phyloP scores from a whole-genome alignment of 2,113 vertebrate genomes.

The Sturnus vulgaris region DNA sequence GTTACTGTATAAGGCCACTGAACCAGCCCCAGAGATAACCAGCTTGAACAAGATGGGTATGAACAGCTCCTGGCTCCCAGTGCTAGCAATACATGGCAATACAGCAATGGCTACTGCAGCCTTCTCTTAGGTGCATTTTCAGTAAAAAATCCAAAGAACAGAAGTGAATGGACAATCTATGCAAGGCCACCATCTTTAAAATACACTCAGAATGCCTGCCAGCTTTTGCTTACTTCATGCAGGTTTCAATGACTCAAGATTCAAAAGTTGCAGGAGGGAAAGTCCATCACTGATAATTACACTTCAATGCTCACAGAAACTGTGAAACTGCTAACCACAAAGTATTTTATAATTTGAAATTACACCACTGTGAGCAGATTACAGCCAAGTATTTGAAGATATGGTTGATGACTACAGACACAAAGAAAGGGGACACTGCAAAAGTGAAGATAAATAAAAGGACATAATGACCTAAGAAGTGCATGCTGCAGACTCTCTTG shows the following conservation, averaged over 20 bases:
- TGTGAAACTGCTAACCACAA: background rate
- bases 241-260: background rate
- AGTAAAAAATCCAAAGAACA: background rate
- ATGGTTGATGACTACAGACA: background rate
- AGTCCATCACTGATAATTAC: background rate
- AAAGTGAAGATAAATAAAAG: slow-evolving; percentile 4
- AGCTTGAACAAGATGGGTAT: background rate
- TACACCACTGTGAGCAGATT: background rate
- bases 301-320: slow-evolving; percentile 1
- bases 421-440: background rate
- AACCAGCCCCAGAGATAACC: background rate
- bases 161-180: background rate
- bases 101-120: background rate
- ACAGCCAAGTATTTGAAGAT: background rate
- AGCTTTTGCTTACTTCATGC: background rate
- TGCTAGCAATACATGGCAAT: background rate
- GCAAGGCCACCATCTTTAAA: background rate
- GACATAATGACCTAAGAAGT: background rate
- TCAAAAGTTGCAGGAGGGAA: background rate
- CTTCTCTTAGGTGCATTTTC: background rate
- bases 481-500: background rate
- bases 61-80: background rate
- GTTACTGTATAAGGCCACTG: background rate
- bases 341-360: slow-evolving; percentile 31
- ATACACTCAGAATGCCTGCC: background rate